phyloP scores from a whole-genome alignment of 2,113 vertebrate genomes.

The Mormoops blainvillei region DNA sequence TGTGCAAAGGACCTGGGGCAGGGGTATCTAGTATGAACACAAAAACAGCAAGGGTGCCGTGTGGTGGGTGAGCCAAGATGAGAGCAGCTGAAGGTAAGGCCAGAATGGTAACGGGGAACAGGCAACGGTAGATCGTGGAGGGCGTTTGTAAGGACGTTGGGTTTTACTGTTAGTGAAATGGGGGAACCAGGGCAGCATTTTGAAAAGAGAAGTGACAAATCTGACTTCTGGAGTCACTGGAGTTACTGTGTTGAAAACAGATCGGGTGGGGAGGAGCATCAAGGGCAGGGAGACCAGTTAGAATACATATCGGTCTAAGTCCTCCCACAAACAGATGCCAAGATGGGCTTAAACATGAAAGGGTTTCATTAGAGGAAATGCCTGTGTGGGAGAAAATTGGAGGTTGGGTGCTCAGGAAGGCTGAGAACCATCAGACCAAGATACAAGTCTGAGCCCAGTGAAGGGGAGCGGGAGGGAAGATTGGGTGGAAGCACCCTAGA shows the following conservation, averaged over 20 bases:
- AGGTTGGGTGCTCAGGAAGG: background rate
- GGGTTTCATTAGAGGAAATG: background rate
- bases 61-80: background rate
- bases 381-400: background rate
- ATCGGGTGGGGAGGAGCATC: background rate
- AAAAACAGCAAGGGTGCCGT: background rate
- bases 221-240: background rate
- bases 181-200: background rate
- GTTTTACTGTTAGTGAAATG: background rate
- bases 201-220: background rate
- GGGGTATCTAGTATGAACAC: background rate
- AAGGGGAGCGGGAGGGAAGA: background rate
- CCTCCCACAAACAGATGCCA: background rate
- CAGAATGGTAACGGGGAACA: no score
- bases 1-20: background rate
- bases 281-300: background rate
- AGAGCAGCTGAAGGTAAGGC: background rate
- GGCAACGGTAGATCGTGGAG: no score
- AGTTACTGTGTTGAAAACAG: background rate
- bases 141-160: background rate
- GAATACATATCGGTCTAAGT: background rate
- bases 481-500: background rate
- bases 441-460: no score
- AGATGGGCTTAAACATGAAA: background rate
- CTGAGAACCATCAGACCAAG: background rate